A percentile compares a stretch with the other conserved stretches of the same genome.
Evolutionary conservation across 1,140 invertebrate species (phyloP).

Genomic region (Adoxophyes honmai): DNA sequence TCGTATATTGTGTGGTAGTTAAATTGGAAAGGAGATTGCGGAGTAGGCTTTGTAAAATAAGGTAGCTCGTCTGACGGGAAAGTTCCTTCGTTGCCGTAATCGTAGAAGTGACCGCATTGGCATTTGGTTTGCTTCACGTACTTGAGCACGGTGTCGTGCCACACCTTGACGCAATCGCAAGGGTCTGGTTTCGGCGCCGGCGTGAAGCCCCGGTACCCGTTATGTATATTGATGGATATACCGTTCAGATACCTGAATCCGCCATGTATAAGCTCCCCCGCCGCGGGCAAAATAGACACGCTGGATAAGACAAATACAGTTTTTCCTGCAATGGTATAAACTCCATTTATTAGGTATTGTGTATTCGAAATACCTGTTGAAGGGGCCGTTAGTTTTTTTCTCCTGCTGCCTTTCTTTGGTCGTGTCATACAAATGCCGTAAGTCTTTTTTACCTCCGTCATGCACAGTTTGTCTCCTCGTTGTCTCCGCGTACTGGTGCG

Average conservation of each 20-base stretch:
- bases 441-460: conserved; percentile 50
- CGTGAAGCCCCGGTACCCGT: conserved; percentile 41
- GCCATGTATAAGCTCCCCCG: conserved; percentile 56
- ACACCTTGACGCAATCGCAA: conserved; percentile 56
- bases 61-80: conserved; percentile 48
- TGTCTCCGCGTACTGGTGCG: conserved; percentile 28
- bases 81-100: conserved; percentile 53
- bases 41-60: conserved; percentile 52
- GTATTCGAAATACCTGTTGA: conserved; percentile 48
- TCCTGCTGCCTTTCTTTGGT: conserved; percentile 30
- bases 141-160: conserved; percentile 46
- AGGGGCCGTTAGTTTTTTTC: conserved; percentile 45
- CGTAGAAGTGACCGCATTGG: conserved; percentile 53
- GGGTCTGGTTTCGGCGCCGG: conserved; percentile 46
- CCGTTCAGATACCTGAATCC: conserved; percentile 38
- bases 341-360: conserved; percentile 55
- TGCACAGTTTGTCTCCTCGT: conserved; percentile 36
- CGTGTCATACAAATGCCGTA: conserved; percentile 37
- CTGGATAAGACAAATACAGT: conserved; percentile 43
- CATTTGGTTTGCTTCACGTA: conserved; percentile 58
- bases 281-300: conserved; percentile 45
- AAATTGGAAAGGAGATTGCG: conserved; percentile 39
- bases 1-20: conserved; percentile 62
- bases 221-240: conserved; percentile 51
- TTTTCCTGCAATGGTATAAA: conserved; percentile 41